A percentile compares a stretch with the other conserved stretches of the same genome.
phyloP scores from a whole-genome alignment of 2,888 invertebrate genomes.

The Euproctis similis region DNA sequence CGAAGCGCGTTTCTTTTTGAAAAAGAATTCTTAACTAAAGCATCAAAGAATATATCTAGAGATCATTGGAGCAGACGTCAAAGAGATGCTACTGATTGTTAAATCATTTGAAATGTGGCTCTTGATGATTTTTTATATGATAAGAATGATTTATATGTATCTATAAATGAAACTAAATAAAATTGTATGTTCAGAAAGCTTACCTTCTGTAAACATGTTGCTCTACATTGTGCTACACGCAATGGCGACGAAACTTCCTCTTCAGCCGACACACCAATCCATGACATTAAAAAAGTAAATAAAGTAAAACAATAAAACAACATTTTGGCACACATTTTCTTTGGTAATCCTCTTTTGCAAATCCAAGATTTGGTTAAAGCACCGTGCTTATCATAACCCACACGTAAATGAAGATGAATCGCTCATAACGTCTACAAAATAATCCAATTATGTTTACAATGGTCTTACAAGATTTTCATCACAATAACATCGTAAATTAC shows the following conservation, averaged over 20 bases:
- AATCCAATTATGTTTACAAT: slow-evolving; percentile 33
- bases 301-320: slow-evolving; percentile 70
- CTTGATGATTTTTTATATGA: too few relatives aligned
- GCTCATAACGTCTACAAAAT: slow-evolving; percentile 48
- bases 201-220: slow-evolving; percentile 84
- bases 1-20: too few relatives aligned
- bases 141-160: too few relatives aligned
- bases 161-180: slow-evolving; percentile 7
- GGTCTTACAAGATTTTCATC: slow-evolving; percentile 33
- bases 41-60: too few relatives aligned
- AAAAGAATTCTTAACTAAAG: too few relatives aligned
- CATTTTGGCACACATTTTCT: slow-evolving; percentile 76
- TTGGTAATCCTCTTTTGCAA: slow-evolving; percentile 57
- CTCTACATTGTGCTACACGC: slow-evolving; percentile 82
- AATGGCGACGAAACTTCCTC: slow-evolving; percentile 82
- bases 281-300: slow-evolving; percentile 58
- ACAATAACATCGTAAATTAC: slow-evolving; percentile 38
- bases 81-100: too few relatives aligned
- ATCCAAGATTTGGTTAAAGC: slow-evolving; percentile 45
- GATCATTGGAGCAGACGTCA: too few relatives aligned
- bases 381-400: slow-evolving; percentile 61
- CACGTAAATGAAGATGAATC: slow-evolving; percentile 47
- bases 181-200: too few relatives aligned
- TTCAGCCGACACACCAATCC: slow-evolving; percentile 74
- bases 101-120: too few relatives aligned